Conservation (phyloP, 2,888 invertebrate genomes). For the Parelbella ahira region DNA sequence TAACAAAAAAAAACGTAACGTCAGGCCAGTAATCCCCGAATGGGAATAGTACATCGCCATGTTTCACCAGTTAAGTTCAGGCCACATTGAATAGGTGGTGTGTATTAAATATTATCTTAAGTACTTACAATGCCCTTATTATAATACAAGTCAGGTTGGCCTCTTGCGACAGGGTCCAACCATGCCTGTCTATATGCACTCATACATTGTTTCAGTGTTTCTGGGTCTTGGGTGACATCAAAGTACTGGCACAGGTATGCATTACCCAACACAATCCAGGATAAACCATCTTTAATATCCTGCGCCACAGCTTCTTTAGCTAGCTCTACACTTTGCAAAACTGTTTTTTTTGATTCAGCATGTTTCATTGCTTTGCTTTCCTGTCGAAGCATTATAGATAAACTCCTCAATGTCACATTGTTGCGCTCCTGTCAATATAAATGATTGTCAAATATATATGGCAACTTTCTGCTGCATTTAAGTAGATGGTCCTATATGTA, state of each 20-base stretch:
- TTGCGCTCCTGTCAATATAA: conserved; percentile 82
- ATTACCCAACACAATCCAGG: conserved; percentile 92
- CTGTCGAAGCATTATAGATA: conserved; percentile 90
- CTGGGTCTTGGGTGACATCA: conserved; percentile 85
- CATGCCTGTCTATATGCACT: conserved; percentile 91
- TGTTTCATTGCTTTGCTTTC: conserved; percentile 60
- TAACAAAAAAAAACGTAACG: too few relatives aligned
- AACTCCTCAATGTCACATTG: conserved; percentile 87
- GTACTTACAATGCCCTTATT: conserved; percentile 90
- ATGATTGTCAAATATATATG: not conserved
- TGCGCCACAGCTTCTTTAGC: conserved; percentile 91
- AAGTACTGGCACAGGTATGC: conserved; percentile 92
- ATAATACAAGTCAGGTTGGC: conserved; percentile 89
- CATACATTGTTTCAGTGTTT: conserved; percentile 85
- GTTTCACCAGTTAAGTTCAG: too few relatives aligned
- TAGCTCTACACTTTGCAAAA: conserved; percentile 86
- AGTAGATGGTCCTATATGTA: too few relatives aligned
- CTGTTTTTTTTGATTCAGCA: conserved; percentile 79
- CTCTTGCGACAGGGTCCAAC: conserved; percentile 83
- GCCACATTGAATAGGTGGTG: too few relatives aligned
- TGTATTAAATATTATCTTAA: too few relatives aligned
- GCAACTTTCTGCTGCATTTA: not conserved
- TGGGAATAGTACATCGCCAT: too few relatives aligned
- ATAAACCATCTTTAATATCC: conserved; percentile 88
- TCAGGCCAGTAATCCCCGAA: too few relatives aligned